Evolutionary conservation across 2,797 vertebrate species (phyloP).

Genomic region (Cygnus olor): DNA sequence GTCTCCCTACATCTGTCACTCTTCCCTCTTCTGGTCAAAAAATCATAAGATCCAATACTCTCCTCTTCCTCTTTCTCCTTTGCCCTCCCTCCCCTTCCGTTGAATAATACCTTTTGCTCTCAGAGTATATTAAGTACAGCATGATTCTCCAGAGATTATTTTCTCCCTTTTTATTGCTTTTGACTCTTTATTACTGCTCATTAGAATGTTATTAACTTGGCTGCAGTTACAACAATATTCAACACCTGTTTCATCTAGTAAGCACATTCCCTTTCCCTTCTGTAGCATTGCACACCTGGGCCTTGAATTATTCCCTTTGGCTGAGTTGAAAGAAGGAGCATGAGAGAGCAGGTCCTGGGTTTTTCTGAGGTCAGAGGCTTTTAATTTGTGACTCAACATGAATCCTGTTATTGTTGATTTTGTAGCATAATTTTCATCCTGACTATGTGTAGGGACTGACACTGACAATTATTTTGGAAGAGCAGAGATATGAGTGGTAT

Average conservation of each 20-base stretch:
- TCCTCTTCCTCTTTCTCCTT: background rate
- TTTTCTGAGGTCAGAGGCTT: constrained; percentile 13
- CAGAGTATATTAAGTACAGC: background rate
- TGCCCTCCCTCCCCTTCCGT: background rate
- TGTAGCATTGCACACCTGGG: background rate
- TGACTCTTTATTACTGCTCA: constrained; percentile 36
- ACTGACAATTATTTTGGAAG: background rate
- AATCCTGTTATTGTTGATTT: background rate
- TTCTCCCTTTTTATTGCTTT: constrained; percentile 40
- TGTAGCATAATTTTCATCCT: background rate
- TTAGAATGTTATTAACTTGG: constrained; percentile 45
- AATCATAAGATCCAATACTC: background rate
- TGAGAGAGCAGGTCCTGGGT: background rate
- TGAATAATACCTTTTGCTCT: background rate
- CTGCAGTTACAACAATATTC: background rate
- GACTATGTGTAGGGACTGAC: background rate
- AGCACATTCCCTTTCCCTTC: background rate
- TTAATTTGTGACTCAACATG: background rate
- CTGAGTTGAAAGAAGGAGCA: background rate
- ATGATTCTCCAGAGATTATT: constrained; percentile 13
- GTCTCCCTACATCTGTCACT: background rate
- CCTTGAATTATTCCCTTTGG: background rate
- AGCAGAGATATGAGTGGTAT: background rate
- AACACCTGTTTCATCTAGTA: background rate
- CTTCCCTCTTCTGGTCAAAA: background rate